These are phyloP conservation scores for Connochaetes taurinus DNA, from an alignment of 2,113 vertebrate species.

Conservation along the genomic window DNA sequence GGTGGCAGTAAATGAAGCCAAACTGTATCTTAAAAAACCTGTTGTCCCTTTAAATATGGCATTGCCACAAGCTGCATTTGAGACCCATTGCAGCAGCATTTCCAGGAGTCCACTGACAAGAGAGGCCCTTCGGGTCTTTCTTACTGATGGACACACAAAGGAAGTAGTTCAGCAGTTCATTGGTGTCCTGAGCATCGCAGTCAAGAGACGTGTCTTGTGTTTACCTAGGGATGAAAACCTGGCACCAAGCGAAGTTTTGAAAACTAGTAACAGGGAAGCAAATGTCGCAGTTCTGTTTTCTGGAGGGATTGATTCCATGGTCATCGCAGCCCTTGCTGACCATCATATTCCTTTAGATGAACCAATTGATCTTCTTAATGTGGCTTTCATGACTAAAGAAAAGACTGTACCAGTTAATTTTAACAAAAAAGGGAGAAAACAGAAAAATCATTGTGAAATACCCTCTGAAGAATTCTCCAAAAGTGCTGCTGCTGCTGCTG, in stretches of 20 bases:
- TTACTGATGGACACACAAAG: constrained; percentile 70
- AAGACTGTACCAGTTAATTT: constrained; percentile 52
- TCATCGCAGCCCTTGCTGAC: constrained; percentile 90
- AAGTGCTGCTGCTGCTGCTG: background rate
- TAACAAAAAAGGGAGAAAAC: constrained; percentile 54
- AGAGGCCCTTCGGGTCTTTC: constrained; percentile 78
- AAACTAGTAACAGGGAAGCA: constrained; percentile 56
- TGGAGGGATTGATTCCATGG: constrained; percentile 94
- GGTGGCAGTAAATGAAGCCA: constrained; percentile 72
- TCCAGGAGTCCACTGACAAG: constrained; percentile 11
- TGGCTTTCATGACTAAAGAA: constrained; percentile 86
- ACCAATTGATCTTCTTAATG: constrained; percentile 94
- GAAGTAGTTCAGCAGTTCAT: constrained; percentile 79
- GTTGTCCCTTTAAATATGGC: constrained; percentile 84
- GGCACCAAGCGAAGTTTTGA: background rate
- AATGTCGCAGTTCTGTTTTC: constrained; percentile 91
- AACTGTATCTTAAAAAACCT: constrained; percentile 78
- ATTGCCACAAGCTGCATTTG: constrained; percentile 40
- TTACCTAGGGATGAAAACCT: constrained; percentile 66
- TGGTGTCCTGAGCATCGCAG: constrained; percentile 83
- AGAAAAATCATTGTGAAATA: constrained; percentile 14
- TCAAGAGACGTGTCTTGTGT: constrained; percentile 84
- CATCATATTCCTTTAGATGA: constrained; percentile 84
- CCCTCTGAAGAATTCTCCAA: background rate
- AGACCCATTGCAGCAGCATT: background rate